Conservation (phyloP, 2,113 vertebrate genomes). For the Psammodynastes pulverulentus region DNA sequence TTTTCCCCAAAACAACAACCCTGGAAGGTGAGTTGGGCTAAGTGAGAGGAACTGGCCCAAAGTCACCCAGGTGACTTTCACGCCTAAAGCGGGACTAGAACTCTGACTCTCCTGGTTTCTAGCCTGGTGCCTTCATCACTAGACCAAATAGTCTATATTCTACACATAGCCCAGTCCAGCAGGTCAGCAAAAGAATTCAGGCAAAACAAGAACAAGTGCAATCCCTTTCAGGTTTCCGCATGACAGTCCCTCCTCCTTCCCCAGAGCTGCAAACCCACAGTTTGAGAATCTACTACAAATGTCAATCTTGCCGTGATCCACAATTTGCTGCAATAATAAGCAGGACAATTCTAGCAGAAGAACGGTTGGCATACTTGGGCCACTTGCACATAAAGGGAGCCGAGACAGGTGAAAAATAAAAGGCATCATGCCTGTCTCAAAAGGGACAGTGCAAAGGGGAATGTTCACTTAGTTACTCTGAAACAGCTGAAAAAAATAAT, state of each 20-base stretch:
- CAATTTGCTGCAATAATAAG: neutral
- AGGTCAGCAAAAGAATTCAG: neutral
- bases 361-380: neutral
- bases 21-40: neutral
- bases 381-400: neutral
- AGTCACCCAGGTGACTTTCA: neutral
- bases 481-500: fast-evolving
- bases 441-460: constrained; percentile 20
- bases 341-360: neutral
- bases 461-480: neutral
- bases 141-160: neutral
- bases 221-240: neutral
- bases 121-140: neutral
- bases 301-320: neutral
- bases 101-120: neutral
- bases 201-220: neutral
- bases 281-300: neutral
- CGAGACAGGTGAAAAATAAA: neutral
- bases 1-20: neutral
- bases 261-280: neutral
- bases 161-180: neutral
- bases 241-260: neutral
- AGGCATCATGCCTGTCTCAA: neutral
- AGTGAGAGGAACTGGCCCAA: neutral
- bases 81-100: neutral